Evolutionary conservation across 2,888 invertebrate species (phyloP).

Genomic region (Scaptomyza cyrtandrae): DNA sequence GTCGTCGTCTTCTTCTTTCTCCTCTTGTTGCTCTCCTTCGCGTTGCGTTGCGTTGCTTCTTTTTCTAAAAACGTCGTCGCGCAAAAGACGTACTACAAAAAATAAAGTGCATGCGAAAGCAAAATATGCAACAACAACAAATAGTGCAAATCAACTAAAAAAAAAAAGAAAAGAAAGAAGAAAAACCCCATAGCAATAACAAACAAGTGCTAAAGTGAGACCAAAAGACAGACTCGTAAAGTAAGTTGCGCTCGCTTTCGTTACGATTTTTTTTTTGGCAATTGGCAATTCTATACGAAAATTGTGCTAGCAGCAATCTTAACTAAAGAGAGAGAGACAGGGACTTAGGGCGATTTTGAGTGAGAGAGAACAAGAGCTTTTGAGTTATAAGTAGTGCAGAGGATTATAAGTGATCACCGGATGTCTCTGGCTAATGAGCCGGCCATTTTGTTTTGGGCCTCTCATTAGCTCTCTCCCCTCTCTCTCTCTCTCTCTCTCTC

Average conservation of each 20-base stretch:
- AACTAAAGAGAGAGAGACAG: conserved; percentile 3
- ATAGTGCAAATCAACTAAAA: conserved; percentile 29
- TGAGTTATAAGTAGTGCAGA: conserved; percentile 18
- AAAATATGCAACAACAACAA: conserved; percentile 39
- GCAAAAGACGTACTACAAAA: conserved; percentile 26
- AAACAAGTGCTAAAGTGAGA: conserved; percentile 40
- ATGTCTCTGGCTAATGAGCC: conserved; percentile 77
- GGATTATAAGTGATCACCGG: conserved; percentile 67
- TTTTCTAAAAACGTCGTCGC: conserved; percentile 38
- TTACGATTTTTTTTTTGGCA: conserved; percentile 23
- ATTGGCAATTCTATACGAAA: conserved; percentile 39
- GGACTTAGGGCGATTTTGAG: background rate
- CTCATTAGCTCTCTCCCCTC: conserved; percentile 67
- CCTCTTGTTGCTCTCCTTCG: conserved; percentile 41
- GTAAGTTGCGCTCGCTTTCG: conserved; percentile 60
- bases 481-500: conserved; percentile 31
- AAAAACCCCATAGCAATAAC: conserved; percentile 54
- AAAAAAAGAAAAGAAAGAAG: conserved; percentile 15
- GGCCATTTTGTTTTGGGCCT: conserved; percentile 66
- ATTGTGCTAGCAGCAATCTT: conserved; percentile 16
- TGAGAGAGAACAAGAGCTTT: conserved; percentile 8
- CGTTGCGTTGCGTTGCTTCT: conserved; percentile 32
- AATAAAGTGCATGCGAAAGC: conserved; percentile 49
- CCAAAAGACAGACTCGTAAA: conserved; percentile 68
- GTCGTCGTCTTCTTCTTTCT: conserved; percentile 27